Percentiles rank a stretch among this genome's conserved stretches.
Conservation (phyloP, 1,140 invertebrate species). For the Drosophila sproati region DNA sequence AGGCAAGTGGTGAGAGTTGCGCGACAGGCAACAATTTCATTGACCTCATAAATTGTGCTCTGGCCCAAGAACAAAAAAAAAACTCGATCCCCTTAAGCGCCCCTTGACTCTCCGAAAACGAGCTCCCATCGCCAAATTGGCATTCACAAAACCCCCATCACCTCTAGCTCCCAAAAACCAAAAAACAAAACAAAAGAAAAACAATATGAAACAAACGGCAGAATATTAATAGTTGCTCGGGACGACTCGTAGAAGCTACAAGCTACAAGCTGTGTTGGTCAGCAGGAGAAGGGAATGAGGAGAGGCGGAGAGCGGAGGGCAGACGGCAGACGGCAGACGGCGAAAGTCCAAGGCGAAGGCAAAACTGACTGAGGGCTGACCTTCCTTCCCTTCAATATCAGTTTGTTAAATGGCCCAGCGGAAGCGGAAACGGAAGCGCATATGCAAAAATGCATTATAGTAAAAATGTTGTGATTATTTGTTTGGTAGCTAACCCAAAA, state of each 20-base stretch:
- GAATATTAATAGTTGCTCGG: constrained; percentile 49
- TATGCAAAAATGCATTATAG: constrained; percentile 23
- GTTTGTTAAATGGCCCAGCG: constrained; percentile 29
- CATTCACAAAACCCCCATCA: constrained; percentile 43
- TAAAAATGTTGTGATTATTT: background rate
- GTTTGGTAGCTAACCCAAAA: background rate
- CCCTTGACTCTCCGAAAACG: constrained; percentile 1
- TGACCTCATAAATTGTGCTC: constrained; percentile 78
- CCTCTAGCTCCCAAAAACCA: background rate
- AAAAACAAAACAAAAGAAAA: constrained; percentile 18
- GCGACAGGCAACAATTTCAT: constrained; percentile 67
- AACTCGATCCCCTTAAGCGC: background rate
- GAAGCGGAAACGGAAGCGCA: constrained; percentile 32
- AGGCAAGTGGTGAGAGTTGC: constrained; percentile 10
- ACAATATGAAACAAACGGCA: constrained; percentile 36
- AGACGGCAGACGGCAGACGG: background rate
- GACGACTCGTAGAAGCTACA: background rate
- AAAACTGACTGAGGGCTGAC: constrained; percentile 17
- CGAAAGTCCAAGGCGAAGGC: constrained; percentile 41
- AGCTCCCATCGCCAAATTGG: constrained; percentile 50
- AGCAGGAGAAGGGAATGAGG: background rate
- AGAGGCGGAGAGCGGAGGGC: background rate
- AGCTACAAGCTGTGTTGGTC: constrained; percentile 27
- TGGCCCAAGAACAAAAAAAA: constrained; percentile 28
- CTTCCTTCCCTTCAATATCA: constrained; percentile 35